Evolutionary conservation across 2,888 invertebrate genomes (phyloP), one percentile per base, ranked within the genome.

Genomic region (Zygothrica quintamaculata): DNA sequence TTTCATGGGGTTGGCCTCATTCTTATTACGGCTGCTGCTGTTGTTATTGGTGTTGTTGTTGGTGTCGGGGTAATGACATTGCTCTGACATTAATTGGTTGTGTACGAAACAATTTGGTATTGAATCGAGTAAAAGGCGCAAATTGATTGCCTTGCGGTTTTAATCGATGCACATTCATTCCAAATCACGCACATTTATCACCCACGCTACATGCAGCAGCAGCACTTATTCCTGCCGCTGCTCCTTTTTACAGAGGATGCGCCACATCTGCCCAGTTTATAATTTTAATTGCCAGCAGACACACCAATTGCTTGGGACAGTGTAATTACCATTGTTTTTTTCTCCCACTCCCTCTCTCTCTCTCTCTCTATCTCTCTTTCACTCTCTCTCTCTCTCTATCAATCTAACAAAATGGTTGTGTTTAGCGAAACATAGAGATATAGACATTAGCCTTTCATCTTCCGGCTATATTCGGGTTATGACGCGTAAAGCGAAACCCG

Each of bases 141-240:
- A 87, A 87, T 87, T 88, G 88, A 87, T 87, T 87, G 88, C 87
- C 79, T 70, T 87, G 87, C 81, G 87, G 87, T 86, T 88, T 88
- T 87, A 88, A 87, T 88, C 88, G 86, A 84, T 84, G 86, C 80
- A 46, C 84, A 84, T 87, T 87, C 88, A 87, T 88, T 87, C 78
- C 80, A 80, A 82, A 87, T 87, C 86, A 87, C 86, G 88, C 77
- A 80, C 86, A 88, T 85, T 87, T 80, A 87, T 87, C 84, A 77
- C 81, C 85, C 84, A 75, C 74, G 57, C 61, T 40, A 22, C n/a
- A 12, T 9, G n/a, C 42, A 15, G 7, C 36, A 53, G 29, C 39
- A 56, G 22, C 33, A 12, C 9, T 12, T 13, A 1, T 44, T 22
- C 5, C 11, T 1, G 6, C 11, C 7, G 13, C 15, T 1, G 3